Evolutionary conservation across 2,113 vertebrate genomes (phyloP).

Genomic region (Terrapene triunguis): DNA sequence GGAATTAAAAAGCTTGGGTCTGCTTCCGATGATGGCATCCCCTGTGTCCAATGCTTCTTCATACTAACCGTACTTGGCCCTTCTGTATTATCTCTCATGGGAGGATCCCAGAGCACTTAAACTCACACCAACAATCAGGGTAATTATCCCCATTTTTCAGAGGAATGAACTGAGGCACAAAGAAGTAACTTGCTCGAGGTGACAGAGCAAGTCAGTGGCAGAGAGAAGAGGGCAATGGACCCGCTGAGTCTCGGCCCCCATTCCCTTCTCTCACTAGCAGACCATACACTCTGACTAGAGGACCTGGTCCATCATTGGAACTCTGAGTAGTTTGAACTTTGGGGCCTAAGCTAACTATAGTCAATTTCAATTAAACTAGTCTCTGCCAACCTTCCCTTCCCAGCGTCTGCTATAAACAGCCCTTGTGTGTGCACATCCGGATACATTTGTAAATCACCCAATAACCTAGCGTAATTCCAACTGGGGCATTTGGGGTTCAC

Average conservation of each 20-base stretch:
- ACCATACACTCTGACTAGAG: fast-evolving
- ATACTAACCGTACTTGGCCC: fast-evolving
- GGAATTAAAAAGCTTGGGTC: fast-evolving
- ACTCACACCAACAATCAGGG: not conserved
- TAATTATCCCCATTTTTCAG: not conserved
- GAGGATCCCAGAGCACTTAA: not conserved
- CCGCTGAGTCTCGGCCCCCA: not conserved
- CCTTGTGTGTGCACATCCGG: not conserved
- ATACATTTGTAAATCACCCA: not conserved
- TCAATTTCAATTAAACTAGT: too few species aligned
- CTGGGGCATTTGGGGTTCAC: not conserved
- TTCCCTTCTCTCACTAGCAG: not conserved
- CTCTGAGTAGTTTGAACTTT: not conserved
- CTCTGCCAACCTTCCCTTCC: fast-evolving
- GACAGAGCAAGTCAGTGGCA: not conserved
- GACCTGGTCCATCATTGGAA: fast-evolving
- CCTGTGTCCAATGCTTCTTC: not conserved
- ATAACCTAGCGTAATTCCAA: not conserved
- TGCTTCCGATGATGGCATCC: not conserved
- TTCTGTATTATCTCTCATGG: fast-evolving
- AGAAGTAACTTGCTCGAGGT: not conserved
- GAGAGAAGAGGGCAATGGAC: not conserved
- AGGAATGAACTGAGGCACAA: not conserved
- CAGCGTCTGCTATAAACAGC: fast-evolving
- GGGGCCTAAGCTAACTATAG: fast-evolving